Conservation (phyloP, 2,113 vertebrate species). For the Pterocles gutturalis region DNA sequence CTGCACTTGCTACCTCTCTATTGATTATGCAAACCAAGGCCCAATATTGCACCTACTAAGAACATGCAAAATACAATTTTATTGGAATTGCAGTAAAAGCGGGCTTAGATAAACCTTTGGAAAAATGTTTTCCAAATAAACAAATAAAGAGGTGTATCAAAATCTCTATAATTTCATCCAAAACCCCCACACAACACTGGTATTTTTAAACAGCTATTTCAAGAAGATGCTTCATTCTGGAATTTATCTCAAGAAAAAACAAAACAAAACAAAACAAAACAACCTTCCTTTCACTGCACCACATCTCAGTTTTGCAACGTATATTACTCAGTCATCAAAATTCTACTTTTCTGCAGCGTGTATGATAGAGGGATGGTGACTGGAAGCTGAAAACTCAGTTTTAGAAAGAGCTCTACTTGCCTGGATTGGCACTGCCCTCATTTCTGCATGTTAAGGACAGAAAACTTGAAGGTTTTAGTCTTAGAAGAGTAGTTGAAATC, state of each 20-base stretch:
- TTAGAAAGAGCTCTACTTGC: not conserved
- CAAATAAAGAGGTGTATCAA: not conserved
- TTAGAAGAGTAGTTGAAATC: not conserved
- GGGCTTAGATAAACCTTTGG: not conserved
- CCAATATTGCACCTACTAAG: too few species aligned
- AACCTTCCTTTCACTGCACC: not conserved
- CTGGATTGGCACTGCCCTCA: not conserved
- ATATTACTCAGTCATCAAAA: not conserved
- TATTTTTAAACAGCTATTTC: not conserved
- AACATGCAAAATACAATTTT: not conserved
- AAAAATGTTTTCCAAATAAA: not conserved
- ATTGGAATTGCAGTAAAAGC: not conserved
- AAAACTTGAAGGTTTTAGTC: not conserved
- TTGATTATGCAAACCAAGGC: fast-evolving
- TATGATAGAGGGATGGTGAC: not conserved
- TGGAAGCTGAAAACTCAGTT: not conserved
- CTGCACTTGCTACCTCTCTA: not conserved
- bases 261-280: not conserved
- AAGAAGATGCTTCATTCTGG: not conserved
- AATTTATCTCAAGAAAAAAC: not conserved
- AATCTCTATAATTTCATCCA: not conserved
- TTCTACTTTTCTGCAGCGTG: not conserved
- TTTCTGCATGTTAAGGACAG: not conserved
- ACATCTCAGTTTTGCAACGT: not conserved
- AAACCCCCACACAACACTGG: not conserved